Evolutionary conservation across 1,140 invertebrate genomes (phyloP).

Genomic region (Tyrophagus putrescentiae): DNA sequence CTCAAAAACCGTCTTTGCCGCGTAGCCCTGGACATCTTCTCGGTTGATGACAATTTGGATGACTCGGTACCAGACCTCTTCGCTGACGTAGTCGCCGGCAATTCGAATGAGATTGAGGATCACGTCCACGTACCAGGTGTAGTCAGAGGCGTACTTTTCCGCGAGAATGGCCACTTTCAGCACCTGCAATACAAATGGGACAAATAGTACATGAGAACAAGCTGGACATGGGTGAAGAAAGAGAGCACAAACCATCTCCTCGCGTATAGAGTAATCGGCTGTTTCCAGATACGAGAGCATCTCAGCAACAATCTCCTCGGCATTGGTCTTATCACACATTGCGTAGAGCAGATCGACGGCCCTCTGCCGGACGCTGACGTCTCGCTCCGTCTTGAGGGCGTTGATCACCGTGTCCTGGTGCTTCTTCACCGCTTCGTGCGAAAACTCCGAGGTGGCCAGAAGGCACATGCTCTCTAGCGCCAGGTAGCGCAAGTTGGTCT

Average conservation of each 20-base stretch:
- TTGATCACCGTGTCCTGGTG: conserved; percentile 99
- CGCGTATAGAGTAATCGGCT: conserved; percentile 97
- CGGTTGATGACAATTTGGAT: conserved; percentile 99
- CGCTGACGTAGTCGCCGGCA: conserved; percentile 94
- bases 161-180: conserved; percentile 97
- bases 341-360: conserved; percentile 98
- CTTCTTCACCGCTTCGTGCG: conserved; percentile 98
- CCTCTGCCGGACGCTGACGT: conserved; percentile 93
- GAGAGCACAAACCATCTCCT: conserved; percentile 72
- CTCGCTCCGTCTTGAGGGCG: conserved; percentile 98
- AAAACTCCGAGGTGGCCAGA: conserved; percentile 96
- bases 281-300: conserved; percentile 98
- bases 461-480: conserved; percentile 99
- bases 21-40: conserved; percentile 97
- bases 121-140: conserved; percentile 98
- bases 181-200: conserved; percentile 33
- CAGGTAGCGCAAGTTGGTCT: conserved; percentile 95
- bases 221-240: not conserved
- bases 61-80: conserved; percentile 94
- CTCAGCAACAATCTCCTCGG: conserved; percentile 98
- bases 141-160: conserved; percentile 98
- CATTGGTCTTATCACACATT: conserved; percentile 99
- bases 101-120: conserved; percentile 98
- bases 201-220: conserved; percentile 10
- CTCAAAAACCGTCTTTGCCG: conserved; percentile 98